Evolutionary conservation across 2,113 vertebrate species (phyloP).

Genomic region (Tragulus kanchil): DNA sequence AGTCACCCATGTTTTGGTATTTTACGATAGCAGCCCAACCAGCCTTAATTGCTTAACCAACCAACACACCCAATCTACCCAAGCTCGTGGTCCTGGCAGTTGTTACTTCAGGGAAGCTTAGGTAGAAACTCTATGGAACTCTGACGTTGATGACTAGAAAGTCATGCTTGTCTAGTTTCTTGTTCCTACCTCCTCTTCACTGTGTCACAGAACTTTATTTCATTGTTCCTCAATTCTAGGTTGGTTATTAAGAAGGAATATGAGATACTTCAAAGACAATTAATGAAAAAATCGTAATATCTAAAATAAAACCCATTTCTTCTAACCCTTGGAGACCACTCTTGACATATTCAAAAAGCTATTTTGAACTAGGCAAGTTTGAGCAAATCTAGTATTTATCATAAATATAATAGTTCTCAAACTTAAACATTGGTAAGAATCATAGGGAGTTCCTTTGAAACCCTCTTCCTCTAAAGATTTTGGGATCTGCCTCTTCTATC

Average conservation of each 20-base stretch:
- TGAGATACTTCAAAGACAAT: neutral
- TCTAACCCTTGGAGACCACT: neutral
- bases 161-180: neutral
- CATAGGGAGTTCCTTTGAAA: constrained; percentile 18
- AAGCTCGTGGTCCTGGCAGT: neutral
- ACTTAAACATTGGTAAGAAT: neutral
- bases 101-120: neutral
- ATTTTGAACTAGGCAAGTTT: neutral
- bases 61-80: neutral
- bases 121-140: neutral
- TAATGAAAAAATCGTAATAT: neutral
- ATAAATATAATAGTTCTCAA: constrained; percentile 34
- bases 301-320: constrained; percentile 62
- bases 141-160: neutral
- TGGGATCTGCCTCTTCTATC: neutral
- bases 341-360: constrained; percentile 27
- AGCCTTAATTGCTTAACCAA: neutral
- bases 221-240: neutral
- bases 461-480: neutral
- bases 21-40: neutral
- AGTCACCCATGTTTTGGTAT: neutral
- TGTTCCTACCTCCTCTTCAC: neutral
- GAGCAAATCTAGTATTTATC: neutral
- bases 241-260: constrained; percentile 17
- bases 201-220: neutral